These are phyloP conservation scores for Spisula subtruncata DNA, from an alignment of 2,888 invertebrate genomes.

Conservation along the genomic window DNA sequence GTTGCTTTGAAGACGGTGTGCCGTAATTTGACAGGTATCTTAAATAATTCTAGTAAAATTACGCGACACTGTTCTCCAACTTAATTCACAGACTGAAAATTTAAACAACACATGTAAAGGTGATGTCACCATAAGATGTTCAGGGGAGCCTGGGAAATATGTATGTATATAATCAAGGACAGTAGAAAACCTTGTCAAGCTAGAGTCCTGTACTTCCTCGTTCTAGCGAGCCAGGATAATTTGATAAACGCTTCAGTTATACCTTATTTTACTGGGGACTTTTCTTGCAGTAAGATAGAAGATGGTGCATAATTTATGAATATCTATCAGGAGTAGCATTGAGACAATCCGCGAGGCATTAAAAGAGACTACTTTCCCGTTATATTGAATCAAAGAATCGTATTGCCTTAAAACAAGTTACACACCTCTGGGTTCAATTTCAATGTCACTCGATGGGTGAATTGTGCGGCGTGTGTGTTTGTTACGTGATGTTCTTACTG, in stretches of 20 bases:
- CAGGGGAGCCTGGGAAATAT: too few species aligned
- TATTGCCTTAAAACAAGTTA: conserved; percentile 26
- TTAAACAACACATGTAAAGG: too few species aligned
- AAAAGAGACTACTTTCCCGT: background rate
- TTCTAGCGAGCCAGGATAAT: conserved; percentile 12
- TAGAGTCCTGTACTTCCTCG: background rate
- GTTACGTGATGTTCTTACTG: background rate
- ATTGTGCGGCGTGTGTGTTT: too few species aligned
- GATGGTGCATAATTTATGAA: conserved; percentile 17
- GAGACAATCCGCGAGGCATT: conserved; percentile 21
- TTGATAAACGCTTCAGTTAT: conserved; percentile 2
- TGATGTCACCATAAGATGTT: too few species aligned
- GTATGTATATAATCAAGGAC: too few species aligned
- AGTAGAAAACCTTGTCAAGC: too few species aligned
- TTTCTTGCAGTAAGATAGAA: conserved; percentile 19
- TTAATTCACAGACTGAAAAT: too few species aligned
- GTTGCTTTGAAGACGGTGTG: too few species aligned
- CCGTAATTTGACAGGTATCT: too few species aligned
- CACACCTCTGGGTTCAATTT: background rate
- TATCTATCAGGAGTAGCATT: conserved; percentile 8
- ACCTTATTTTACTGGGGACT: conserved; percentile 9
- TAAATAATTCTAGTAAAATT: too few species aligned
- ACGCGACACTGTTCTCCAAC: too few species aligned
- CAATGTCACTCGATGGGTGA: conserved; percentile 4
- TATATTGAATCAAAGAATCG: conserved; percentile 24